Conservation (phyloP, 2,113 vertebrate species). For the Carettochelys insculpta region DNA sequence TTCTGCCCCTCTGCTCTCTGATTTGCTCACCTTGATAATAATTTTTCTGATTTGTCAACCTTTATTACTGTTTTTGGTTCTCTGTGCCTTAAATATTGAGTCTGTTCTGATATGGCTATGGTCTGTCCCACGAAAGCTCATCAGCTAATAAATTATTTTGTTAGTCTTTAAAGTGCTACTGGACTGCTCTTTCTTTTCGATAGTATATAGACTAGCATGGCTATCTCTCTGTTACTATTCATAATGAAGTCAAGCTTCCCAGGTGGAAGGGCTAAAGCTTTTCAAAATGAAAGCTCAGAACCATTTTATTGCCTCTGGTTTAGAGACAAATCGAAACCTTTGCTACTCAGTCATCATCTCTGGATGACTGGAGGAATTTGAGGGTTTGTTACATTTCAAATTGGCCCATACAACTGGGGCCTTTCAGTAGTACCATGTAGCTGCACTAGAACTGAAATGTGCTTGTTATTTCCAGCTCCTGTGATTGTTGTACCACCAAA, state of each 20-base stretch:
- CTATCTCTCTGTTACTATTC: no score
- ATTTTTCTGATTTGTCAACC: no score
- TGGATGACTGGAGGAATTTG: background rate
- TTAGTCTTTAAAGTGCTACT: no score
- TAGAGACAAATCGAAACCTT: background rate
- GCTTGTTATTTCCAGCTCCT: conserved; percentile 62
- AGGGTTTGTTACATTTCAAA: background rate
- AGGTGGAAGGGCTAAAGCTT: background rate
- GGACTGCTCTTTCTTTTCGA: no score
- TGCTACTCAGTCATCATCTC: background rate
- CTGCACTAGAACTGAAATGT: background rate
- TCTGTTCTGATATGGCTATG: no score
- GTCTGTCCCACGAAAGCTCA: no score
- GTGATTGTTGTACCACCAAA: conserved; percentile 63
- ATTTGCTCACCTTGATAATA: no score
- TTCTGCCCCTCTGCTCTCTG: no score
- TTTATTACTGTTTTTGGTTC: no score
- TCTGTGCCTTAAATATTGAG: no score
- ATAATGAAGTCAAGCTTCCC: background rate
- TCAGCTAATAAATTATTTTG: no score
- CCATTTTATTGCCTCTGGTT: background rate
- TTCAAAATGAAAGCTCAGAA: background rate
- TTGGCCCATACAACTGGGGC: background rate
- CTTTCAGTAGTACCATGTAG: background rate
- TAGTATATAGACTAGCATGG: no score